These are phyloP conservation scores for Lepus americanus DNA, from an alignment of 2,113 vertebrate species.

Conservation along the genomic window DNA sequence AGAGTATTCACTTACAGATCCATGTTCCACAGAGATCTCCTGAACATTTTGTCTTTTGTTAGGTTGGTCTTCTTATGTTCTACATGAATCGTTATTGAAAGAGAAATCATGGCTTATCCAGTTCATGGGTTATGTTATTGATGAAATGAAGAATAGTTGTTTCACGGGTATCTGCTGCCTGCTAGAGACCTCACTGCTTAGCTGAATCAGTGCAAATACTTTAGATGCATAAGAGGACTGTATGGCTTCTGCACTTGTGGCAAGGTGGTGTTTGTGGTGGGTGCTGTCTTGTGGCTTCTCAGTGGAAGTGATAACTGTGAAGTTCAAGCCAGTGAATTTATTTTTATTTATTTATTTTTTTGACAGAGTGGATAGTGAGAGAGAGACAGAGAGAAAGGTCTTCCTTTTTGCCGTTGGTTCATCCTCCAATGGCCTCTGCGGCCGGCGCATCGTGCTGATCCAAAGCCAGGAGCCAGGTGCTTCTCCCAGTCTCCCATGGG, in stretches of 20 bases:
- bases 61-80: not conserved
- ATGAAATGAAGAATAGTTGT: not conserved
- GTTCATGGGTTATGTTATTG: not conserved
- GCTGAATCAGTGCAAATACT: not conserved
- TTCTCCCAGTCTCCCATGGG: no score
- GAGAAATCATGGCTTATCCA: not conserved
- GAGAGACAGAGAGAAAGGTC: no score
- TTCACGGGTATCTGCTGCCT: not conserved
- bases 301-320: not conserved
- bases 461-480: no score
- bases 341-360: no score
- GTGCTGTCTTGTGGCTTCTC: not conserved
- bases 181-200: not conserved
- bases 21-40: not conserved
- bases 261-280: no score
- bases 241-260: fast-evolving
- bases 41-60: not conserved
- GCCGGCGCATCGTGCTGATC: no score
- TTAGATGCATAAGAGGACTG: not conserved
- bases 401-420: no score
- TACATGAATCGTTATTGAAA: not conserved
- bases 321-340: not conserved
- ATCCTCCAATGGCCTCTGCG: no score
- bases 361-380: no score
- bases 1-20: not conserved